phyloP scores from a whole-genome alignment of 2,888 invertebrate genomes.

The Leptarthrus brevirostris region DNA sequence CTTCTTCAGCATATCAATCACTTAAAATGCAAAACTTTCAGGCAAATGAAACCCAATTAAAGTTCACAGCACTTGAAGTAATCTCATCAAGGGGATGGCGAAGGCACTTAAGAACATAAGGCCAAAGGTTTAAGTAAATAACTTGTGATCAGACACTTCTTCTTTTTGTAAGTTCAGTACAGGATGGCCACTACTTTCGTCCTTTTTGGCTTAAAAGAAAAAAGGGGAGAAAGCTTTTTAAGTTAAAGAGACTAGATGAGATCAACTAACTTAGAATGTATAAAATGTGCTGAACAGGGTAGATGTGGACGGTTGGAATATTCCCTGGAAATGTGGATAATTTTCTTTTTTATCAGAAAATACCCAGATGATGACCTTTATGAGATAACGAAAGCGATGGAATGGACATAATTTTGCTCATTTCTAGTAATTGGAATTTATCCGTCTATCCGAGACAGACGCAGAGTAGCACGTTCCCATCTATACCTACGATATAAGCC shows the following conservation, averaged over 20 bases:
- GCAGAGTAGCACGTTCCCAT: background rate
- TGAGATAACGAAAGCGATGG: slow-evolving; percentile 28
- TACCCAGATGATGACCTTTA: slow-evolving; percentile 32
- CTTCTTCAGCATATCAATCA: slow-evolving; percentile 12
- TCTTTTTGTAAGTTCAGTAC: background rate
- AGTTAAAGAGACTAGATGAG: slow-evolving; percentile 1
- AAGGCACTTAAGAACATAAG: slow-evolving; percentile 28
- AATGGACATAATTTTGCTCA: slow-evolving; percentile 36
- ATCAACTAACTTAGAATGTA: background rate
- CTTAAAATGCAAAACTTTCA: slow-evolving; percentile 44
- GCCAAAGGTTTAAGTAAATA: slow-evolving; percentile 37
- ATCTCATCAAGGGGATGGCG: slow-evolving; percentile 19
- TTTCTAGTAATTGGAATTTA: slow-evolving; percentile 49
- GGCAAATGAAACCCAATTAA: slow-evolving; percentile 36
- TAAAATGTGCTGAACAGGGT: background rate
- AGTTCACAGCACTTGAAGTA: slow-evolving; percentile 28
- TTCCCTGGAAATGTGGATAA: background rate
- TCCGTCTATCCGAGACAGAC: background rate
- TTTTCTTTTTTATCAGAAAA: slow-evolving; percentile 45
- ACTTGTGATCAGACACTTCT: slow-evolving; percentile 15
- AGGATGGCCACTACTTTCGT: background rate
- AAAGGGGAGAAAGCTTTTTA: slow-evolving; percentile 6
- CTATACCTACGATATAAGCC: background rate
- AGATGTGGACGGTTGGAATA: background rate
- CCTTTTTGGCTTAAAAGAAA: background rate